Percentiles rank a stretch among this genome's conserved stretches.
These are phyloP conservation scores for Thaleichthys pacificus DNA, from an alignment of 2,797 vertebrate genomes.

Conservation along the genomic window DNA sequence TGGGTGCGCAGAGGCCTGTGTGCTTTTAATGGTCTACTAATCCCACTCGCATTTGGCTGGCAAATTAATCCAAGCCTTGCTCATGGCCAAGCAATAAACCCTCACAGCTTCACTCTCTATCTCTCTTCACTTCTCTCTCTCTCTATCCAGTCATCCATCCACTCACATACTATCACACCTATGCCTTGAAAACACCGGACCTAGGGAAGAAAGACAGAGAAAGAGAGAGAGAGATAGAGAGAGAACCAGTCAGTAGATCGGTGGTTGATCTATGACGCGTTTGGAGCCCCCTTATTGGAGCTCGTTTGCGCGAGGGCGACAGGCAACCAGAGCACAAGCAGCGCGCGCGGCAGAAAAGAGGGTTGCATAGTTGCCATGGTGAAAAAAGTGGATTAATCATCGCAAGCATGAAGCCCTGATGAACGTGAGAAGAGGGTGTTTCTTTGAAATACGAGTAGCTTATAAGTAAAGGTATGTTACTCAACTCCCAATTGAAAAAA, in stretches of 20 bases:
- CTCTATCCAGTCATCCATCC: neutral
- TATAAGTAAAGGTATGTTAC: slow-evolving; percentile 53
- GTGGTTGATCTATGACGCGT: slow-evolving; percentile 51
- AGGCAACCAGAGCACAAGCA: slow-evolving; percentile 22
- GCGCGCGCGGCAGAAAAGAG: slow-evolving; percentile 14
- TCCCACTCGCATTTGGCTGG: slow-evolving; percentile 77
- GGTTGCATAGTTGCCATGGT: slow-evolving; percentile 73
- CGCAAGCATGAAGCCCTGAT: slow-evolving; percentile 58
- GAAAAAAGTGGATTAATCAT: slow-evolving; percentile 74
- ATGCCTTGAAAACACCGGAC: slow-evolving; percentile 40
- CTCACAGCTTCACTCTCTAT: slow-evolving; percentile 47
- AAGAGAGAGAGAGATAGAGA: slow-evolving; percentile 5
- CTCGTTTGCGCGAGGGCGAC: slow-evolving; percentile 17
- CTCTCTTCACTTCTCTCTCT: slow-evolving; percentile 50
- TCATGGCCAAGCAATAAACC: slow-evolving; percentile 65
- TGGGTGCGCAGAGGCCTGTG: slow-evolving; percentile 22
- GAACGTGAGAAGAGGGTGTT: slow-evolving; percentile 54
- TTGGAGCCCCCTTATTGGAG: slow-evolving; percentile 58
- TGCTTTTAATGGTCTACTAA: slow-evolving; percentile 77
- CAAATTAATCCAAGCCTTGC: slow-evolving; percentile 76
- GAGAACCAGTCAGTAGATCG: slow-evolving; percentile 13
- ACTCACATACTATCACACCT: neutral
- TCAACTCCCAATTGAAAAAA: neutral
- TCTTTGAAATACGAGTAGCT: slow-evolving; percentile 53
- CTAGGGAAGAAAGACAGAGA: slow-evolving; percentile 49